Evolutionary conservation across 2,797 vertebrate genomes (phyloP).

Genomic region (Spheniscus humboldti): DNA sequence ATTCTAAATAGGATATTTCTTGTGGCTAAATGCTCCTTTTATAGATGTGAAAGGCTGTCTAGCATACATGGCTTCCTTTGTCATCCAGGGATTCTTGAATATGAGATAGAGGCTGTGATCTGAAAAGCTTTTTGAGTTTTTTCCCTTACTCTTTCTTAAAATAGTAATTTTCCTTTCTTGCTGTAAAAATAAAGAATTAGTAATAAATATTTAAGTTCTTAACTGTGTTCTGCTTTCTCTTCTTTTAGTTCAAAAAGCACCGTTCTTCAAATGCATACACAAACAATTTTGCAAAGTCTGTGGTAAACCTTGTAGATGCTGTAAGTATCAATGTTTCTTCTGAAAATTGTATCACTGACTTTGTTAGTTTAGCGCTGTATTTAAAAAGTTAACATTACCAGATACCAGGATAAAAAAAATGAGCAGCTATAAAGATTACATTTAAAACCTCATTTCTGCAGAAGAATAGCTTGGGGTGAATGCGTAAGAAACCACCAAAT

Average conservation of each 20-base stretch:
- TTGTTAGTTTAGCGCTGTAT: not conserved
- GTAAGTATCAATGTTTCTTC: constrained; percentile 81
- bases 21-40: not conserved
- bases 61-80: not conserved
- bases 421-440: not conserved
- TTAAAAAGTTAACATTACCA: not conserved
- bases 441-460: not conserved
- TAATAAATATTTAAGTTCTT: constrained; percentile 1
- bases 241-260: constrained; percentile 86
- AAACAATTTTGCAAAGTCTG: constrained; percentile 93
- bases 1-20: not conserved
- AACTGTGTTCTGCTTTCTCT: constrained; percentile 43
- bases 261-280: constrained; percentile 84
- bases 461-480: not conserved
- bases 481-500: not conserved
- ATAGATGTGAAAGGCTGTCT: not conserved
- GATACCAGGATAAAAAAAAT: not conserved
- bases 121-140: not conserved
- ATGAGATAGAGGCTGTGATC: not conserved
- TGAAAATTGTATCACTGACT: not conserved
- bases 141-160: not conserved
- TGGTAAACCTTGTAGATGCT: constrained; percentile 94
- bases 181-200: not conserved
- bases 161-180: not conserved
- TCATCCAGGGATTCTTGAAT: not conserved